A percentile compares a stretch with the other conserved stretches of the same genome.
These are phyloP conservation scores for Vireo altiloquus DNA, from an alignment of 2,113 vertebrate species.

Conservation along the genomic window DNA sequence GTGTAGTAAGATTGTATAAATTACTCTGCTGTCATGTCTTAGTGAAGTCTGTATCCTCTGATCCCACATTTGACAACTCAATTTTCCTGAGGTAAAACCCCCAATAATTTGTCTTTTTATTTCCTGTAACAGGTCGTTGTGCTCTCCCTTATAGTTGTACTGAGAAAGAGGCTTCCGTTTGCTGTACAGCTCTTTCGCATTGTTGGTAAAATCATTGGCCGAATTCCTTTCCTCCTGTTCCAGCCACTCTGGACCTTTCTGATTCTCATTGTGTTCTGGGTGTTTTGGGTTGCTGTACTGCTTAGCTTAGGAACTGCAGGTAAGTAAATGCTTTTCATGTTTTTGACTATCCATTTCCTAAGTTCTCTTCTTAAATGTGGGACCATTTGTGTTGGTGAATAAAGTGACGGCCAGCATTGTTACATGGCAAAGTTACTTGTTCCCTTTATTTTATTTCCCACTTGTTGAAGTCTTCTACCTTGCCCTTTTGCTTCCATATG, in stretches of 20 bases:
- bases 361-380: neutral
- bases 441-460: neutral
- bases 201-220: conserved; percentile 63
- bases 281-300: conserved; percentile 78
- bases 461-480: neutral
- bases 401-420: neutral
- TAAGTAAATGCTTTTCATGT: conserved; percentile 16
- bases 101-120: neutral
- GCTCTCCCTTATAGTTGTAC: conserved; percentile 54
- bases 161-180: conserved; percentile 63
- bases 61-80: neutral
- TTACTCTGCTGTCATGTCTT: neutral
- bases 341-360: neutral
- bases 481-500: neutral
- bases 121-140: conserved; percentile 66
- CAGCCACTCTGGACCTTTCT: conserved; percentile 78
- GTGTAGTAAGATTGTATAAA: neutral
- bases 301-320: conserved; percentile 80
- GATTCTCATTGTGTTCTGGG: conserved; percentile 75
- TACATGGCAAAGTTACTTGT: neutral
- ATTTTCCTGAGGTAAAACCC: neutral
- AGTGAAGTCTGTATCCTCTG: neutral
- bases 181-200: conserved; percentile 68
- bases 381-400: neutral
- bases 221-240: conserved; percentile 69